phyloP scores from a whole-genome alignment of 2,113 vertebrate genomes.

The Prinia subflava region DNA sequence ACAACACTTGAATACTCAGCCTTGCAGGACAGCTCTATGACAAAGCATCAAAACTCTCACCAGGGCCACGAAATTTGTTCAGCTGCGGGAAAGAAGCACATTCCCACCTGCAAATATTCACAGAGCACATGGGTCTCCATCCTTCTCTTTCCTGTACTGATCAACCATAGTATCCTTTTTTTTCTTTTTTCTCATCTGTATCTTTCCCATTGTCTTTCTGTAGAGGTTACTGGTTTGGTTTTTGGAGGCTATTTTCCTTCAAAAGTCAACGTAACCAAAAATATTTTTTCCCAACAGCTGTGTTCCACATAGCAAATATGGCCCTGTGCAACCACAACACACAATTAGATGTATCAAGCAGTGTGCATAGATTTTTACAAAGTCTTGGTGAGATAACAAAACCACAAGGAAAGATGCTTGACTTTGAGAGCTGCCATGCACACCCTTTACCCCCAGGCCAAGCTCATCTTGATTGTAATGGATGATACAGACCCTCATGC shows the following conservation, averaged over 20 bases:
- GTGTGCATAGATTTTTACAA: background rate
- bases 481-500: background rate
- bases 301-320: background rate
- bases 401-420: background rate
- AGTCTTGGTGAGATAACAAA: background rate
- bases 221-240: background rate
- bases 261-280: background rate
- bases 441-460: background rate
- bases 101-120: background rate
- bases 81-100: background rate
- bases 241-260: background rate
- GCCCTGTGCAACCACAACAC: background rate
- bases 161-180: background rate
- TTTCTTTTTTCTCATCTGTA: background rate
- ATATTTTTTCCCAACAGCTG: background rate
- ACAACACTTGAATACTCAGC: background rate
- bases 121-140: rapidly evolving
- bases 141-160: background rate
- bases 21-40: background rate
- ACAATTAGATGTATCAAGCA: background rate
- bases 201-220: background rate
- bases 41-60: background rate
- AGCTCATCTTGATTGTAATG: background rate
- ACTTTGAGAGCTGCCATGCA: rapidly evolving
- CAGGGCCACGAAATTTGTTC: background rate